Conservation (phyloP, 2,797 vertebrate species). For the Chrysocyon brachyurus region DNA sequence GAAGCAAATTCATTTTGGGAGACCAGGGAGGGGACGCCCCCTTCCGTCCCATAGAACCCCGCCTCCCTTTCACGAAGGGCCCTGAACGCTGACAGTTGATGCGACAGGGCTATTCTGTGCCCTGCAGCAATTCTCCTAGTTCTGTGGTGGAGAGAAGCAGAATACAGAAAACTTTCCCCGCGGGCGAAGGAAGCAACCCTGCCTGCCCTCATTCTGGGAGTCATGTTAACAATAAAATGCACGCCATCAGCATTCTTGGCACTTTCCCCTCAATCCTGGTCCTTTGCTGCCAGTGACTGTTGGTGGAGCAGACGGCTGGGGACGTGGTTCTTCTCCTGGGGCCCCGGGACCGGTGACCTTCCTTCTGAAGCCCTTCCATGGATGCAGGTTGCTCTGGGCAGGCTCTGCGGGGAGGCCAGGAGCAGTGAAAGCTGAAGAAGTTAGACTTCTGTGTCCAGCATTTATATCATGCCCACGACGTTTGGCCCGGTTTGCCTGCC, state of each 20-base stretch:
- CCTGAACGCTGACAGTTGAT: neutral
- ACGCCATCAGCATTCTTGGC: too few relatives aligned
- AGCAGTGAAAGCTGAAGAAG: rapidly evolving
- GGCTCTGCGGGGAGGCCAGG: neutral
- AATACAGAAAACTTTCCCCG: neutral
- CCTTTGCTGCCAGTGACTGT: neutral
- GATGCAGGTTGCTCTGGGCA: neutral
- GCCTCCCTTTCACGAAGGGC: neutral
- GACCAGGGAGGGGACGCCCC: neutral
- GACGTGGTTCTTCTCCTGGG: neutral
- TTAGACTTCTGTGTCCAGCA: too few relatives aligned
- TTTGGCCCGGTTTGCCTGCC: neutral
- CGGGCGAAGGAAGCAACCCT: neutral
- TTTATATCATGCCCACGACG: rapidly evolving
- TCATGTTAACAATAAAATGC: too few relatives aligned
- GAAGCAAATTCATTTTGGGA: neutral
- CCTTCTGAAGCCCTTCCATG: neutral
- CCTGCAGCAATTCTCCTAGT: neutral
- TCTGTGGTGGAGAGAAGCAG: neutral
- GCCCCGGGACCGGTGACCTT: neutral
- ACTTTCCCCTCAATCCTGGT: rapidly evolving
- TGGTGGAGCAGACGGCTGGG: neutral
- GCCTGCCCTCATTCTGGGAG: neutral
- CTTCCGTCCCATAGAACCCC: neutral
- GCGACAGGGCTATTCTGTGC: neutral